phyloP scores from a whole-genome alignment of 2,888 invertebrate species.

The Clostera curtula region DNA sequence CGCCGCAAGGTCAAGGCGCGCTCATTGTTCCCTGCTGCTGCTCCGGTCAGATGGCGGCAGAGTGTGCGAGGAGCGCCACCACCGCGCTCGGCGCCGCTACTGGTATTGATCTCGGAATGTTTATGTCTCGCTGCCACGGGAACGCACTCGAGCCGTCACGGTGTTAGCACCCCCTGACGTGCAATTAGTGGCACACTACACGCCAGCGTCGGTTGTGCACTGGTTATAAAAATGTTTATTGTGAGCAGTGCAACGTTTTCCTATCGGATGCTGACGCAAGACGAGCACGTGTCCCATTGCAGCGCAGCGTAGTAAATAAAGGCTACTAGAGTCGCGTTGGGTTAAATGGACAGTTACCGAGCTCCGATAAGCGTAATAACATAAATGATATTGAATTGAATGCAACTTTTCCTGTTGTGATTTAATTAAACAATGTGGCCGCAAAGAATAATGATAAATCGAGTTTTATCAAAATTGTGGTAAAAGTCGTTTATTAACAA shows the following conservation, averaged over 20 bases:
- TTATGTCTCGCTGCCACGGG: slow-evolving; percentile 66
- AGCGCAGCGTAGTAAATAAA: slow-evolving; percentile 41
- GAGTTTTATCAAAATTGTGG: too few relatives aligned
- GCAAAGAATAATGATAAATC: too few relatives aligned
- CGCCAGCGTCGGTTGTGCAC: slow-evolving; percentile 10
- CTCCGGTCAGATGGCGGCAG: slow-evolving; percentile 34
- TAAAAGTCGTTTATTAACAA: too few relatives aligned
- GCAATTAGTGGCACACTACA: slow-evolving; percentile 20
- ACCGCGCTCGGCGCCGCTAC: slow-evolving; percentile 33
- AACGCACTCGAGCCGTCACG: slow-evolving; percentile 46
- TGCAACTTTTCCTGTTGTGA: too few relatives aligned
- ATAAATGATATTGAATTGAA: too few relatives aligned
- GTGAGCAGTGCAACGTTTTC: slow-evolving; percentile 31
- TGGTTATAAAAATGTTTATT: slow-evolving; percentile 15
- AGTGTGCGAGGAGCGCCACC: slow-evolving; percentile 30
- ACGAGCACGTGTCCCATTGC: slow-evolving; percentile 36
- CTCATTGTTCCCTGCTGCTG: slow-evolving; percentile 59
- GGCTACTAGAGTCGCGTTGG: slow-evolving; percentile 23
- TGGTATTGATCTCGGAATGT: slow-evolving; percentile 65
- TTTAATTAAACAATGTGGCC: too few relatives aligned
- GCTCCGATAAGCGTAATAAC: too few relatives aligned
- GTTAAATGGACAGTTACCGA: slow-evolving; percentile 12
- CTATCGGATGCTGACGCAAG: slow-evolving; percentile 29
- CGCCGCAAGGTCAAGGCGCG: slow-evolving; percentile 70
- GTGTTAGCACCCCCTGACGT: slow-evolving; percentile 30